phyloP scores from a whole-genome alignment of 2,888 invertebrate species.

The Cylindroiulus punctatus region DNA sequence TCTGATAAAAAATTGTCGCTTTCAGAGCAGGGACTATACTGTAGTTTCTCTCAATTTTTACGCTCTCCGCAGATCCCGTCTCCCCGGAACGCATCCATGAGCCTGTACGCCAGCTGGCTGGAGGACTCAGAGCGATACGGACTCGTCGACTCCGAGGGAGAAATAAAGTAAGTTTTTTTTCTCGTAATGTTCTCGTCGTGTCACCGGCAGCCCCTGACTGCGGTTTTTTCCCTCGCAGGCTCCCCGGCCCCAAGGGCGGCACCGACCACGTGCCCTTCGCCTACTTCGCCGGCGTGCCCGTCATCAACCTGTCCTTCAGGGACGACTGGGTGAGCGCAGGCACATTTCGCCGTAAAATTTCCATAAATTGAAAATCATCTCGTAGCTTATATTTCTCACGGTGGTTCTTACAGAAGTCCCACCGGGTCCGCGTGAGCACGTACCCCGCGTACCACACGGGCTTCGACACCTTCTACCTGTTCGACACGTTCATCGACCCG shows the following conservation, averaged over 20 bases:
- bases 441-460: conserved; percentile 65
- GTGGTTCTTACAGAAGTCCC: neutral
- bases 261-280: conserved; percentile 66
- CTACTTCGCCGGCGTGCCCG: conserved; percentile 65
- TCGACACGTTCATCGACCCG: conserved; percentile 64
- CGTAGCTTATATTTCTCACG: neutral
- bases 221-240: no score
- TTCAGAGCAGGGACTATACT: neutral
- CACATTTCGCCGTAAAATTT: no score
- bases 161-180: neutral
- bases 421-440: conserved; percentile 58
- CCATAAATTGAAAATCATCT: no score
- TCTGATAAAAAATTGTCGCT: neutral
- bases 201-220: no score
- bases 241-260: conserved; percentile 13
- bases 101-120: neutral
- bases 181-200: no score
- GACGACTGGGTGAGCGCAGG: conserved; percentile 48
- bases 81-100: neutral
- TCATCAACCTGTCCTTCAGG: conserved; percentile 62
- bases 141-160: neutral
- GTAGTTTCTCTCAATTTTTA: neutral
- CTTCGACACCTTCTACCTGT: conserved; percentile 65
- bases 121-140: neutral
- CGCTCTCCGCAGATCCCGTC: conserved; percentile 25